Conservation (phyloP, 2,797 vertebrate species). For the Sebastes diaconus region DNA sequence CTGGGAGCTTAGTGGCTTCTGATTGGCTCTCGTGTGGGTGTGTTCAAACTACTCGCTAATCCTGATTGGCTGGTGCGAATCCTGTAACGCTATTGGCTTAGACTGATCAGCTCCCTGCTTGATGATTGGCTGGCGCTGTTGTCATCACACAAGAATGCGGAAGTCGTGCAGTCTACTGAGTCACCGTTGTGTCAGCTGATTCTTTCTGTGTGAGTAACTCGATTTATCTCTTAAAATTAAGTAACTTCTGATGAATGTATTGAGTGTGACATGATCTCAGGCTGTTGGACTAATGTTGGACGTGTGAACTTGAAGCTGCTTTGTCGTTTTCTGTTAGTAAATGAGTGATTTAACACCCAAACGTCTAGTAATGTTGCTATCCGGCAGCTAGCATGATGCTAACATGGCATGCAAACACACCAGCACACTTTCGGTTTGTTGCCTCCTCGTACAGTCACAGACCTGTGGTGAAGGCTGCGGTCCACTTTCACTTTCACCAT, state of each 20-base stretch:
- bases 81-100: conserved; percentile 56
- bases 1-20: background rate
- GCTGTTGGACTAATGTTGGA: background rate
- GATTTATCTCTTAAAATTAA: conserved; percentile 69
- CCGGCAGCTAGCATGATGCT: conserved; percentile 71
- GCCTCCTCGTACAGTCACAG: background rate
- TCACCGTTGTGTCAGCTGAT: conserved; percentile 90
- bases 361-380: conserved; percentile 39
- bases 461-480: background rate
- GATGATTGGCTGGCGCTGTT: conserved; percentile 64
- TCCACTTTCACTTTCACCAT: conserved; percentile 65
- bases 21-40: conserved; percentile 82
- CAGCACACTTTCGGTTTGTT: conserved; percentile 49
- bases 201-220: conserved; percentile 88
- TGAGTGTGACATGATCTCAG: conserved; percentile 7
- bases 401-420: conserved; percentile 17
- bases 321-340: conserved; percentile 32
- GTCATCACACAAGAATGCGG: conserved; percentile 83
- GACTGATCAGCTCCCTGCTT: fast-evolving
- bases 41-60: conserved; percentile 59
- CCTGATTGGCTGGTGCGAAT: conserved; percentile 53
- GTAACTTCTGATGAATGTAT: conserved; percentile 31
- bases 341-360: conserved; percentile 5
- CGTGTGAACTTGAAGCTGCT: background rate
- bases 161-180: conserved; percentile 86